Evolutionary conservation across 2,888 invertebrate species (phyloP), one percentile per base, ranked within the genome.

Genomic region (Biston betularia): DNA sequence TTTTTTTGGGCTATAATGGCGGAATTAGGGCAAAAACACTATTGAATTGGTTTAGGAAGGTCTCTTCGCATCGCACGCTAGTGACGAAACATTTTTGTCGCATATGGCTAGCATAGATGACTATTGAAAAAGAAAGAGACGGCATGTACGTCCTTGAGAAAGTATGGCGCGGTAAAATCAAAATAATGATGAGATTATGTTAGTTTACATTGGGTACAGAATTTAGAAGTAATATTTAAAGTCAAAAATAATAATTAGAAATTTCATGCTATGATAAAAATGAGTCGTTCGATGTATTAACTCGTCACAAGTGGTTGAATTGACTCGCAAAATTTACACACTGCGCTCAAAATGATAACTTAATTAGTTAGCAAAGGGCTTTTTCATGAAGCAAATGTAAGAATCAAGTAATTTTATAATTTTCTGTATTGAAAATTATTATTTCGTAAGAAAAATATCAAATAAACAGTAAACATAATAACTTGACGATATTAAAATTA

Each of bases 151-250:
- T 79, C 89, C 88, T 88, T 89, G 89, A 87, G 79, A 76, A 73
- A 79, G 81, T 86, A 89, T 88, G 89, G 89, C 90, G 93, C 93
- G 93, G 92, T 89, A 92, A 93, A 92, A 89, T 90, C 90, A 90
- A 92, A 90, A 33, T 54, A 42, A 3, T 42, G 15, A 24, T 3
- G 24, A 24, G 24, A 24, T 24, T 2, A 24, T 24, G 3, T 2
- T 24, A 24, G 1, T 24, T 42, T 15, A 15, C 14, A 14, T 38
- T 40, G 9, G 34, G 11, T 24, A 33, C 42, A 54, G 11, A 6
- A n/a, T 24, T 42, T 5, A 0, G 24, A 15, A 33, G 24, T 8
- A 6, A 12, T 33, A 54, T 54, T 11, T 6, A 8, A 38, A 1
- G 38, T n/a, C 42, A n/a, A 54, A 54, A 54, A 24, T 24, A 24